Evolutionary conservation across 1,140 invertebrate genomes (phyloP), one percentile per base, ranked within the genome.

Genomic region (Drosophila kikkawai): DNA sequence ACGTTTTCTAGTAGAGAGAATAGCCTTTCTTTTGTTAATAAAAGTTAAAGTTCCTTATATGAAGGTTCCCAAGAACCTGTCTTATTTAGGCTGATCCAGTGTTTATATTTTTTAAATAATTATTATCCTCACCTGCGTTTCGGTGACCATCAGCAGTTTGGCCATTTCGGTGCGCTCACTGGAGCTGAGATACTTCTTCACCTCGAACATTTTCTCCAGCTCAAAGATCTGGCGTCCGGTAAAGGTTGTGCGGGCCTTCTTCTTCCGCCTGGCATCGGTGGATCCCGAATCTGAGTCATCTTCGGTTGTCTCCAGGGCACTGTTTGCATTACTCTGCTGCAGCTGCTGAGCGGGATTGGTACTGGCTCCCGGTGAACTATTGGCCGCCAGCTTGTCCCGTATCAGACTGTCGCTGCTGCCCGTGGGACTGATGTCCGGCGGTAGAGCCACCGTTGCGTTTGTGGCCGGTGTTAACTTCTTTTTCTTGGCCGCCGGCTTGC

Each of bases 151-250:
- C 26, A 99, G 94, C 48, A 98, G 93, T 85, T 97, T 97, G 15
- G 98, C 98, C 97, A 99, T 98, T 82, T 98, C 98, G 15, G 97
- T 96, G 75, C 98, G 94, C 93, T 99, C 98, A 53, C 97, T 98
- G n/a, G 97, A 98, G 75, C 97, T 98, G 56, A 99, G 94, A 93
- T 99, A 99, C 93, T 99, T 99, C 94, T 99, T 99, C 60, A 97
- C 94, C 93, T 99, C 98, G 92, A 99, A 99, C 93, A 98, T 96
- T 92, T 98, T 97, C 93, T 99, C 98, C 91, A 99, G 93, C 93
- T 99, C 98, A 93, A 98, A 99, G 91, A 99, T 99, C 94, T 99
- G 98, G 55, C 97, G 93, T 3, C 98, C 98, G 0, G 98, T 98
- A 94, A 99, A 99, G 0, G 98, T 99, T 15, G 98, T 99, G 70